phyloP scores from a whole-genome alignment of 2,113 vertebrate species.

The Stegastes partitus region DNA sequence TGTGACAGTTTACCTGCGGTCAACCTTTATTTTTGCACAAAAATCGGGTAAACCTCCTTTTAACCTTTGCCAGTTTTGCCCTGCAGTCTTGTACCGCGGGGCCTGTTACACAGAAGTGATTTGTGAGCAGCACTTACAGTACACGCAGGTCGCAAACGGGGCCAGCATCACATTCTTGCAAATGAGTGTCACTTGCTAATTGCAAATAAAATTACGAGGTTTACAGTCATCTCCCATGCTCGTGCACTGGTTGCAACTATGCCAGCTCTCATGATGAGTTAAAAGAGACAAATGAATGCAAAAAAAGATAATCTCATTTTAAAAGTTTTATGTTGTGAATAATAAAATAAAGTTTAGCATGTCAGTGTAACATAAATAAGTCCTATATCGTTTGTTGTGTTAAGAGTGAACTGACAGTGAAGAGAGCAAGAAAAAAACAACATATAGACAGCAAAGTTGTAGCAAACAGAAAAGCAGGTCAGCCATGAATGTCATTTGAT shows the following conservation, averaged over 20 bases:
- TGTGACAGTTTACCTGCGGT: background rate
- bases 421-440: background rate
- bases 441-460: background rate
- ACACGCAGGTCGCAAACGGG: too few species aligned
- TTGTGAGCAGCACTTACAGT: too few species aligned
- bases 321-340: background rate
- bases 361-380: background rate
- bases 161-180: background rate
- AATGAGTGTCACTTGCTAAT: background rate
- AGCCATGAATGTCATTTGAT: conserved; percentile 23
- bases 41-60: background rate
- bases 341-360: background rate
- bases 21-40: background rate
- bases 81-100: too few species aligned
- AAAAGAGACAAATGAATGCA: too few species aligned
- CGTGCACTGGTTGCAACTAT: background rate
- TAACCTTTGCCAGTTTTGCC: too few species aligned
- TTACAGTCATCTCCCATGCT: background rate
- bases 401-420: background rate
- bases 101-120: too few species aligned
- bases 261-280: background rate
- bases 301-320: background rate
- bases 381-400: background rate
- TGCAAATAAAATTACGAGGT: too few species aligned
- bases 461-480: background rate